Evolutionary conservation across 2,888 invertebrate species (phyloP).

Genomic region (Litoditis marina): DNA sequence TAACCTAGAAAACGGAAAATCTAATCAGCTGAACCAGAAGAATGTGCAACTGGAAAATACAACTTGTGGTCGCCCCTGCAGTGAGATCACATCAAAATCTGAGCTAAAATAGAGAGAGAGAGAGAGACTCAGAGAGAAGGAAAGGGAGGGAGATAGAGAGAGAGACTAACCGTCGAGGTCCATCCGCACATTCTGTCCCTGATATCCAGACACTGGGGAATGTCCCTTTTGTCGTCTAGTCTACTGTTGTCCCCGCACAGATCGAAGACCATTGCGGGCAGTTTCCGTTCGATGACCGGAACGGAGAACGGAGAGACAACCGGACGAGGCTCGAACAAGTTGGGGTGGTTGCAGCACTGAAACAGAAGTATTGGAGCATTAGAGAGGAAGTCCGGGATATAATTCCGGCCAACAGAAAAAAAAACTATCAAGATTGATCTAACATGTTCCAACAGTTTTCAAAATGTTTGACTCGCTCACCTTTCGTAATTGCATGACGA

Average conservation of each 20-base stretch:
- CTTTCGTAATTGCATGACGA: conserved; percentile 91
- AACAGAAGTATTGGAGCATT: too few relatives aligned
- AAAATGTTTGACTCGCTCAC: too few relatives aligned
- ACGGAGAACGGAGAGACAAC: conserved; percentile 81
- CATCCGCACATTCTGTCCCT: conserved; percentile 19
- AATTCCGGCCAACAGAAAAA: too few relatives aligned
- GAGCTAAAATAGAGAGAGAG: too few relatives aligned
- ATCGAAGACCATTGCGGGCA: conserved; percentile 35
- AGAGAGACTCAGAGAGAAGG: too few relatives aligned
- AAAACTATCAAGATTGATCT: too few relatives aligned
- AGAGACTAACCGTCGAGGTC: conserved; percentile 15
- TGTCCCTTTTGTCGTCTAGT: conserved; percentile 3
- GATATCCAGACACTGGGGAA: conserved; percentile 33
- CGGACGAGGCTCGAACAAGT: conserved; percentile 92
- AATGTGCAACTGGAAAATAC: too few relatives aligned
- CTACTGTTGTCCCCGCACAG: conserved; percentile 21
- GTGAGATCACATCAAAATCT: too few relatives aligned
- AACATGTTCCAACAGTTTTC: too few relatives aligned
- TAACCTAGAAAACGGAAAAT: background rate
- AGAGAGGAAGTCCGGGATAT: too few relatives aligned
- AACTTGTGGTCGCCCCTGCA: too few relatives aligned
- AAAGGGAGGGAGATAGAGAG: background rate
- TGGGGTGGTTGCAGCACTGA: conserved; percentile 84
- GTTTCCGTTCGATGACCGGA: conserved; percentile 13
- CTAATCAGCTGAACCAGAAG: background rate